Evolutionary conservation across 2,113 vertebrate genomes (phyloP).

Genomic region (Fukomys damarensis): DNA sequence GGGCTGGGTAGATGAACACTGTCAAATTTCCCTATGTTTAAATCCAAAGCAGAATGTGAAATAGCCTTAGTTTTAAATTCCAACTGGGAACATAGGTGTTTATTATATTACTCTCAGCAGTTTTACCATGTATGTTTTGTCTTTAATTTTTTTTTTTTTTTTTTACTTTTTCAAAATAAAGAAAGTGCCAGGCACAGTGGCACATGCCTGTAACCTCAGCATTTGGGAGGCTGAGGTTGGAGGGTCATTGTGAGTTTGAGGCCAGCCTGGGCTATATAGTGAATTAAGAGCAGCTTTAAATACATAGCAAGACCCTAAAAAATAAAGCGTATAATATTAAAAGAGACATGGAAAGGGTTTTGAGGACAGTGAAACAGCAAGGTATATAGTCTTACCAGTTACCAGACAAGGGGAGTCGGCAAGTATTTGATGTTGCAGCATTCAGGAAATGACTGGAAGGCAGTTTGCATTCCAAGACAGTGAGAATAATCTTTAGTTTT

Average conservation of each 20-base stretch:
- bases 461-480: background rate
- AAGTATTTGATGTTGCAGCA: background rate
- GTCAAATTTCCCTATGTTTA: background rate
- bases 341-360: background rate
- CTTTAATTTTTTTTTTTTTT: background rate
- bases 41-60: constrained; percentile 1
- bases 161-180: constrained; percentile 5
- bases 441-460: background rate
- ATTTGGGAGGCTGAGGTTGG: background rate
- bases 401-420: background rate
- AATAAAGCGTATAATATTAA: background rate
- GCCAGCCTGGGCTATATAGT: too few species aligned
- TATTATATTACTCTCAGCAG: background rate
- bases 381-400: background rate
- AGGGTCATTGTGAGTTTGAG: background rate
- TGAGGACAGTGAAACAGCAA: background rate
- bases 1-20: background rate
- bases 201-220: background rate
- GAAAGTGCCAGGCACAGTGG: background rate
- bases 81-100: background rate
- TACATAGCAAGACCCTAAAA: background rate
- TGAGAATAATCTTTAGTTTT: background rate
- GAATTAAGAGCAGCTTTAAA: background rate
- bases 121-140: background rate
- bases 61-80: constrained; percentile 2